Evolutionary conservation across 2,888 invertebrate species (phyloP).

Genomic region (Conchocele bisecta): DNA sequence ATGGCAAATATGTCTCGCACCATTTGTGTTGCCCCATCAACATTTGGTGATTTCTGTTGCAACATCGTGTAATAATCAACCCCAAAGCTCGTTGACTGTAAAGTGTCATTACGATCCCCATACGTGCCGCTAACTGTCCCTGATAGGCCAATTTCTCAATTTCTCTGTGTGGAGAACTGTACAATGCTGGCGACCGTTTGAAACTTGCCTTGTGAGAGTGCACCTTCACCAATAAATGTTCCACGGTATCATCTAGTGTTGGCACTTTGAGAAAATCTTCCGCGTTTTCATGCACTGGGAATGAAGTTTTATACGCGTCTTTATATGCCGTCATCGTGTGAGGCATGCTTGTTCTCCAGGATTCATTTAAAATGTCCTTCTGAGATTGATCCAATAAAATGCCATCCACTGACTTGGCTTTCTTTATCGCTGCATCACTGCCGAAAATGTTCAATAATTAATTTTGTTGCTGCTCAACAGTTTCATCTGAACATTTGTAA

Average conservation of each 20-base stretch:
- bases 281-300: conserved; percentile 22
- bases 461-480: too few species aligned
- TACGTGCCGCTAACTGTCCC: conserved; percentile 32
- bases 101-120: conserved; percentile 23
- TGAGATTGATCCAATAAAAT: conserved; percentile 18
- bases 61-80: too few species aligned
- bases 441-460: not conserved
- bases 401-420: not conserved
- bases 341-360: conserved; percentile 24
- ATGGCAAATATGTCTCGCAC: too few species aligned
- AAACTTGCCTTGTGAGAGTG: conserved; percentile 14
- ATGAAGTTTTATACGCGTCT: conserved; percentile 22
- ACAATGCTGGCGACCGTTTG: conserved; percentile 1
- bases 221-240: conserved; percentile 16
- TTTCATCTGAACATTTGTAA: not conserved
- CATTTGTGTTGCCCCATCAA: too few species aligned
- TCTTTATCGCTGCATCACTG: not conserved
- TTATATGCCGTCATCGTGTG: conserved; percentile 28
- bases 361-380: conserved; percentile 22
- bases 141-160: conserved; percentile 36
- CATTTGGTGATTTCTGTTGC: too few species aligned
- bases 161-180: conserved; percentile 3
- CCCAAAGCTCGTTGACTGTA: conserved; percentile 32
- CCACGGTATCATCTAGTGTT: conserved; percentile 6
- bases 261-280: conserved; percentile 12